phyloP scores from a whole-genome alignment of 2,888 invertebrate species.

The Drymonia ruficornis region DNA sequence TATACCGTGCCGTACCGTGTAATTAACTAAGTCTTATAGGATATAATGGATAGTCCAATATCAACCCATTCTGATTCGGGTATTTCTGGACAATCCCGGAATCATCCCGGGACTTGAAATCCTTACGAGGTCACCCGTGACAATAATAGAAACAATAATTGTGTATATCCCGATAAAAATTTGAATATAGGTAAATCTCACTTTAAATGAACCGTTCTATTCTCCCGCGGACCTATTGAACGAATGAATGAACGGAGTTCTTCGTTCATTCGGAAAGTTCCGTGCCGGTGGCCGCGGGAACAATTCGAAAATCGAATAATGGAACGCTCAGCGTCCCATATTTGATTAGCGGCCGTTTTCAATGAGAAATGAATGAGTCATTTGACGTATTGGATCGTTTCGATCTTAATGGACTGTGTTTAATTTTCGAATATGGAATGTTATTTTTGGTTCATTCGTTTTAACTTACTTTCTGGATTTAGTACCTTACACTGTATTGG shows the following conservation, averaged over 20 bases:
- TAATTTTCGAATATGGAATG: constrained; percentile 4
- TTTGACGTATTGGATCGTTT: constrained; percentile 8
- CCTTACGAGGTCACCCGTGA: no score
- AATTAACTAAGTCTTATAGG: no score
- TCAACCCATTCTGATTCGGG: no score
- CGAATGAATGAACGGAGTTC: constrained; percentile 25
- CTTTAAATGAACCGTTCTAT: not conserved
- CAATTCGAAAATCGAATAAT: constrained; percentile 25
- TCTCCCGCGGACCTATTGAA: constrained; percentile 13
- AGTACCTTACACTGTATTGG: no score
- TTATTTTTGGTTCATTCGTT: not conserved
- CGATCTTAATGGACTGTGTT: constrained; percentile 6
- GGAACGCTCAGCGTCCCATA: constrained; percentile 20
- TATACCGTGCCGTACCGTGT: no score
- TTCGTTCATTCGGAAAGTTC: constrained; percentile 22
- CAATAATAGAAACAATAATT: no score
- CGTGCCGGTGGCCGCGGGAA: constrained; percentile 13
- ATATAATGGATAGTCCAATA: no score
- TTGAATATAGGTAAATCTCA: not conserved
- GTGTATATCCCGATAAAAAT: not conserved
- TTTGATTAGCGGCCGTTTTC: constrained; percentile 37
- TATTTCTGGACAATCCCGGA: no score
- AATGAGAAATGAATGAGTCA: constrained; percentile 26
- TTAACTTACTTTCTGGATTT: no score
- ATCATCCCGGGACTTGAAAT: no score